Base-by-base conservation (phyloP, 2,888 invertebrate species). In the Agrilus cyanescens region DNA sequence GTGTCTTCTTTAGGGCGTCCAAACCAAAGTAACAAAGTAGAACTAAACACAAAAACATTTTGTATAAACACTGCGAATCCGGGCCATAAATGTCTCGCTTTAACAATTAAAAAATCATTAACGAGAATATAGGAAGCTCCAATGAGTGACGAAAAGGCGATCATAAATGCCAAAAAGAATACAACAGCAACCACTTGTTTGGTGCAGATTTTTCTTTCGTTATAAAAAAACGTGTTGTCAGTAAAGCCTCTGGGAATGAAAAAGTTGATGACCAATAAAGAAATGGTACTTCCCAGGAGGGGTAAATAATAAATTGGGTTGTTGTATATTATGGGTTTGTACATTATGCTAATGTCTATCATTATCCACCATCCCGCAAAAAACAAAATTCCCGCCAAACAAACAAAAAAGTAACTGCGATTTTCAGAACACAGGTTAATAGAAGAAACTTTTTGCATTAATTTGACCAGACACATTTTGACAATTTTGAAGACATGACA, bases 351-450 rank as follows among this genome's bases (percentile, higher is more conserved):
- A n/a, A 53, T 45, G 40, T 59, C 56, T n/a, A 57, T 52, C 44
- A 59, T 47, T n/a, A 59, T 39, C 59, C 61, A 61, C 61, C 60
- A 61, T 8, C 57, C 60, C 15, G 34, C 32, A 43, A 53, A 58
- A 46, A 61, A 59, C 25, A 58, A 32, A 6, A 52, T n/a, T 29
- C 56, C 52, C 6, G 56, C 48, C 13, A 51, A 15, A 20, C 37
- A 38, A 5, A 54, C 48, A 7, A 55, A 44, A 8, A 51, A 38
- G 4, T 40, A 37, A 43, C 58, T 59, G 14, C 50, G 38, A 43
- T 48, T 46, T 16, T 43, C 29, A 8, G 41, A 41, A 25, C 37
- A 16, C 30, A 35, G 12, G 18, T 37, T 15, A 18, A 10, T 10
- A 4, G 25, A 10, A 25, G 8, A 25, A 25, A 25, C 2, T 25